A percentile compares a stretch with the other conserved stretches of the same genome.
phyloP scores from a whole-genome alignment of 2,888 invertebrate species.

The Philopedon plagiatum region DNA sequence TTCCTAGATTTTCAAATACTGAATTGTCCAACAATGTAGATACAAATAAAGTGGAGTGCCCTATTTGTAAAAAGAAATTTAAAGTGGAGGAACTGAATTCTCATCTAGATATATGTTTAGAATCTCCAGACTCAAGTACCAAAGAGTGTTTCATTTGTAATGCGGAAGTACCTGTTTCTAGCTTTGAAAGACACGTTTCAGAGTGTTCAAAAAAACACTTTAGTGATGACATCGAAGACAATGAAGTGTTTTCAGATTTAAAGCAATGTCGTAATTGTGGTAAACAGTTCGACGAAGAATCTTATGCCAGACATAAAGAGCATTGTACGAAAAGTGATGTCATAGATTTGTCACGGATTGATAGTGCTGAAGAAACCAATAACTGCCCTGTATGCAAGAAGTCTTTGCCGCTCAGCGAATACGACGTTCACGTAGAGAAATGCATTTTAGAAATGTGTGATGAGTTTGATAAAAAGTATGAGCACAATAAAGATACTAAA shows the following conservation, averaged over 20 bases:
- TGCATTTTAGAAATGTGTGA: constrained; percentile 71
- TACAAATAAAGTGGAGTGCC: constrained; percentile 60
- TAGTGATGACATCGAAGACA: constrained; percentile 38
- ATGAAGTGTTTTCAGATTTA: constrained; percentile 27
- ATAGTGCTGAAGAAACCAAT: constrained; percentile 43
- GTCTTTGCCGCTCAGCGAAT: constrained; percentile 54
- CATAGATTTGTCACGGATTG: constrained; percentile 4
- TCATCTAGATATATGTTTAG: constrained; percentile 62
- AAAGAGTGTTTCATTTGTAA: constrained; percentile 54
- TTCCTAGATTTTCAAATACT: constrained; percentile 39
- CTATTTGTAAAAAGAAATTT: constrained; percentile 64
- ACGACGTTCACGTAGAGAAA: constrained; percentile 68
- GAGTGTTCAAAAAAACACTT: constrained; percentile 52
- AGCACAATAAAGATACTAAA: constrained; percentile 36
- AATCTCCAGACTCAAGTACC: constrained; percentile 5
- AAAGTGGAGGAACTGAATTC: constrained; percentile 59
- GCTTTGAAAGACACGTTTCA: constrained; percentile 53
- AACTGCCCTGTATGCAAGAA: constrained; percentile 71
- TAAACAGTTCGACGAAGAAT: neutral
- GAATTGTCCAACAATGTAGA: constrained; percentile 8
- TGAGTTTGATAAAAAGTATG: constrained; percentile 65
- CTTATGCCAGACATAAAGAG: constrained; percentile 8
- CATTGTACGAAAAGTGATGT: neutral
- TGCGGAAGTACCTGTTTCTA: constrained; percentile 27
- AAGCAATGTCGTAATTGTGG: neutral